Evolutionary conservation across 1,140 invertebrate genomes (phyloP).

Genomic region (Coenobita brevimanus): DNA sequence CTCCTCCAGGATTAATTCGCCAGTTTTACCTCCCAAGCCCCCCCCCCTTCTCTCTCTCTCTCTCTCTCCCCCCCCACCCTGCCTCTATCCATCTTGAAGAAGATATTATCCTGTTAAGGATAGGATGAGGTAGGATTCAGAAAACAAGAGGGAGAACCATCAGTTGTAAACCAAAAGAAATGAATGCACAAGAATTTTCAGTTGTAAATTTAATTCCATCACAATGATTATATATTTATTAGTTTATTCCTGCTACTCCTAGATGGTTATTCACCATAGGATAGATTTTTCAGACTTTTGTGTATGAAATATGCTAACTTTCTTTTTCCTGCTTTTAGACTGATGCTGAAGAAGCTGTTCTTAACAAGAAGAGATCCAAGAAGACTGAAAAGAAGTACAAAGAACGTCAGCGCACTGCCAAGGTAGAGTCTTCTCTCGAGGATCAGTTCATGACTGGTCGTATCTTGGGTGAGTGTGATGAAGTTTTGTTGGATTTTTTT

Average conservation of each 20-base stretch:
- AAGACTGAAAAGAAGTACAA: constrained; percentile 96
- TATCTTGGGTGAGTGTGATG: constrained; percentile 77
- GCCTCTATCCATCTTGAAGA: not conserved
- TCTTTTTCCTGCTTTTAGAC: constrained; percentile 78
- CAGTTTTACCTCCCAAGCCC: not conserved
- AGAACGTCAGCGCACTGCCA: constrained; percentile 90
- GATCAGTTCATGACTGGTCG: constrained; percentile 98
- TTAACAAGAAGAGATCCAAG: constrained; percentile 95
- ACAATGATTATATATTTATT: too few relatives aligned
- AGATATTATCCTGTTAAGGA: too few relatives aligned
- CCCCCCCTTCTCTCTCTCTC: not conserved
- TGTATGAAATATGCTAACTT: not conserved
- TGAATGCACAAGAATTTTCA: too few relatives aligned
- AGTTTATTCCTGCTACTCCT: too few relatives aligned
- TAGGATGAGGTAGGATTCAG: too few relatives aligned
- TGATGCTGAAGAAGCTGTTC: constrained; percentile 93
- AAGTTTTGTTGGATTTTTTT: too few relatives aligned
- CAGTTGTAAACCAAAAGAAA: too few relatives aligned
- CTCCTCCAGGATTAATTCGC: not conserved
- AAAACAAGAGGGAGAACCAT: too few relatives aligned
- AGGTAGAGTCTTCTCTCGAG: constrained; percentile 93
- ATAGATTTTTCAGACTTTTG: not conserved
- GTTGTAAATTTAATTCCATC: too few relatives aligned
- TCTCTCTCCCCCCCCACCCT: not conserved
- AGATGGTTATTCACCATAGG: too few relatives aligned